These are phyloP conservation scores for Melospiza georgiana DNA, from an alignment of 2,113 vertebrate genomes.

Conservation along the genomic window DNA sequence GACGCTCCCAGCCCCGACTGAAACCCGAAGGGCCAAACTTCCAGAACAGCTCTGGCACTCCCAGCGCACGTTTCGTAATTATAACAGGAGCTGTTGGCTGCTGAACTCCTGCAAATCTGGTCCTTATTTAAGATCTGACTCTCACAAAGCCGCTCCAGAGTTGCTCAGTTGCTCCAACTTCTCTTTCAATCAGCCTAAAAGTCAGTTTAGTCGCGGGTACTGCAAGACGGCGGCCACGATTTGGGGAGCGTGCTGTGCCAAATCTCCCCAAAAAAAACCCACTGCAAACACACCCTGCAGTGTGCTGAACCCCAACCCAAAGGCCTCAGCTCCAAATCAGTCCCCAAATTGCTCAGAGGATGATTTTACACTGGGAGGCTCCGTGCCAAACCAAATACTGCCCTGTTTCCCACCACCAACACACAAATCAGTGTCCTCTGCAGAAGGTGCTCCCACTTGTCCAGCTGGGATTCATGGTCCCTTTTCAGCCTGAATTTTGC, in stretches of 20 bases:
- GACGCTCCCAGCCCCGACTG: rapidly evolving
- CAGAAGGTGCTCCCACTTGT: background rate
- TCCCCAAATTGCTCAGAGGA: background rate
- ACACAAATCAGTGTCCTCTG: background rate
- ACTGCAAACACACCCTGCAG: rapidly evolving
- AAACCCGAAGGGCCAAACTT: slow-evolving; percentile 2
- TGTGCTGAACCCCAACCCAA: background rate
- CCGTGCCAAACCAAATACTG: rapidly evolving
- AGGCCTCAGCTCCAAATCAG: background rate
- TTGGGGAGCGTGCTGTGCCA: rapidly evolving
- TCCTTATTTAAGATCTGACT: slow-evolving; percentile 42
- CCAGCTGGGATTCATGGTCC: background rate
- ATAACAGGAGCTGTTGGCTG: slow-evolving; percentile 42
- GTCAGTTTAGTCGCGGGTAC: background rate
- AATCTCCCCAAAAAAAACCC: rapidly evolving
- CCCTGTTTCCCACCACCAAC: background rate
- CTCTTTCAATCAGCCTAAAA: background rate
- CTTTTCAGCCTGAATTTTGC: background rate
- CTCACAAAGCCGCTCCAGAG: background rate
- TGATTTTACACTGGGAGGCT: background rate
- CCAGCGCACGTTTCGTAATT: background rate
- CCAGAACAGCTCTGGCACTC: background rate
- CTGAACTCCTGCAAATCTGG: slow-evolving; percentile 10
- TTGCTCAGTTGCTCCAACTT: background rate
- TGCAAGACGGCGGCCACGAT: background rate